phyloP scores from a whole-genome alignment of 1,140 invertebrate species.

The Papilio helenus region DNA sequence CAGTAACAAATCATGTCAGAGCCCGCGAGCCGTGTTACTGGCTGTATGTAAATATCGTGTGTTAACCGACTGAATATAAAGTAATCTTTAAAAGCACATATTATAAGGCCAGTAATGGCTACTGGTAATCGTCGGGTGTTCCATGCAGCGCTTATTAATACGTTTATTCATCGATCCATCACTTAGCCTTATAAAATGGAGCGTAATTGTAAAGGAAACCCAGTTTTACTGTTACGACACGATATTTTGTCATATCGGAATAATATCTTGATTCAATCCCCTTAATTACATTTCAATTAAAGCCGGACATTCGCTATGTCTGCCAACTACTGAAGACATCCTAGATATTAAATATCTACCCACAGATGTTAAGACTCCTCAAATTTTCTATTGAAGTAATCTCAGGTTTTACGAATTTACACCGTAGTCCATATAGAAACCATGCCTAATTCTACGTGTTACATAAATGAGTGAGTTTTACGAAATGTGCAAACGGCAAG shows the following conservation, averaged over 20 bases:
- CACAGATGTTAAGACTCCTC: too few relatives aligned
- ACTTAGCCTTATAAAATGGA: constrained; percentile 26
- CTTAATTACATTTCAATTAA: too few relatives aligned
- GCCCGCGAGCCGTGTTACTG: constrained; percentile 59
- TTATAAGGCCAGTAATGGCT: constrained; percentile 53
- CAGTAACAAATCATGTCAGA: constrained; percentile 75
- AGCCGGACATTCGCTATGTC: too few relatives aligned
- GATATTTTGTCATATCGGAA: too few relatives aligned
- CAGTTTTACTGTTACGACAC: constrained; percentile 1
- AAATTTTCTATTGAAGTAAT: neutral
- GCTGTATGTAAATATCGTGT: constrained; percentile 78
- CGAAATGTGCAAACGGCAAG: constrained; percentile 55
- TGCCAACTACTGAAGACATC: too few relatives aligned
- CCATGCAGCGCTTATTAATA: constrained; percentile 43
- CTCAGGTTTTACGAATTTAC: neutral
- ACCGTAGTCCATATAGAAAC: neutral
- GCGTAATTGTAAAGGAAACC: constrained; percentile 5
- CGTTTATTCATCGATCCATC: constrained; percentile 34
- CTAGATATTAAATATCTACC: too few relatives aligned
- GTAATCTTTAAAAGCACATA: constrained; percentile 60
- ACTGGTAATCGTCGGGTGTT: constrained; percentile 46
- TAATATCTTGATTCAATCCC: too few relatives aligned
- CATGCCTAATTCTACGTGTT: neutral
- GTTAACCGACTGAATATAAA: constrained; percentile 66
- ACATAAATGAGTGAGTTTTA: constrained; percentile 45